Conservation (phyloP, 2,797 vertebrate genomes). For the Calcarius lapponicus region DNA sequence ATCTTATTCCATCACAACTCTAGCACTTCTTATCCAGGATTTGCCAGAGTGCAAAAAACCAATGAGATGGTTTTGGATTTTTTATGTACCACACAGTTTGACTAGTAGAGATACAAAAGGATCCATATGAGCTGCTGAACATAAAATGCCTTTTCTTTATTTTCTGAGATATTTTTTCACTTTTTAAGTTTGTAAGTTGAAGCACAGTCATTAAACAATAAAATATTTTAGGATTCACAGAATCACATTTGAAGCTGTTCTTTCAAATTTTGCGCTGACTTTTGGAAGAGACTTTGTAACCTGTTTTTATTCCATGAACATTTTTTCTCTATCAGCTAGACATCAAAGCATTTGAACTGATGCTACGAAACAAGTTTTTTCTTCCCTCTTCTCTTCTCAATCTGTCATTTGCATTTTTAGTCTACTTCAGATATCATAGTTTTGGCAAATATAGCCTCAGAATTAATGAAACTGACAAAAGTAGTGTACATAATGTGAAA, state of each 20-base stretch:
- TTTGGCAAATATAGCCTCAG: constrained; percentile 51
- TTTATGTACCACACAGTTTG: neutral
- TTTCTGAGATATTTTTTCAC: neutral
- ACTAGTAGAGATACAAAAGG: neutral
- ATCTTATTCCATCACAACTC: neutral
- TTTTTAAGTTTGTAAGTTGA: neutral
- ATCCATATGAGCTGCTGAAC: neutral
- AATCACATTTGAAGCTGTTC: neutral
- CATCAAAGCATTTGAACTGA: neutral
- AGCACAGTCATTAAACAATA: neutral
- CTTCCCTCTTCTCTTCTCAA: neutral
- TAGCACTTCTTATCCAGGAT: neutral
- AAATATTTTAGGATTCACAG: neutral
- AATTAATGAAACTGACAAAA: constrained; percentile 24
- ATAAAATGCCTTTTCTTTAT: neutral
- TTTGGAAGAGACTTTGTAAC: neutral
- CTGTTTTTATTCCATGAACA: neutral
- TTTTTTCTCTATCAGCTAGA: neutral
- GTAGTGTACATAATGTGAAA: neutral
- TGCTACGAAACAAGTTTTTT: neutral
- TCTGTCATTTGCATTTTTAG: constrained; percentile 32
- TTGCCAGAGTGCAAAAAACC: neutral
- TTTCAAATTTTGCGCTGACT: neutral
- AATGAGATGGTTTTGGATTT: neutral
- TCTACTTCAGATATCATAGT: constrained; percentile 34